These are phyloP conservation scores for Leptinotarsa juncta DNA, from an alignment of 2,888 invertebrate genomes.

Conservation along the genomic window DNA sequence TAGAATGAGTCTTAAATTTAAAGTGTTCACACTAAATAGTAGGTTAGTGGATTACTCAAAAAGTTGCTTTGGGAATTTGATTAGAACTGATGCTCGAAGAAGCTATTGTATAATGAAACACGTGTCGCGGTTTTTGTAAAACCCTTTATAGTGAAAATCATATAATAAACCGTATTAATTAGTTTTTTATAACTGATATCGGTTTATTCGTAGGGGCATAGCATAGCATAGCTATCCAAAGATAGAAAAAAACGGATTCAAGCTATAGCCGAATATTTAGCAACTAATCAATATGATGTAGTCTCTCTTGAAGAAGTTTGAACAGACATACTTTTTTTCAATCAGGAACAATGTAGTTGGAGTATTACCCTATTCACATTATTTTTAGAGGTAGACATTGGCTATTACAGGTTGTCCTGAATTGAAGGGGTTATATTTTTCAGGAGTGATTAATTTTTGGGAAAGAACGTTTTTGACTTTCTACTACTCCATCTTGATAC, in stretches of 20 bases:
- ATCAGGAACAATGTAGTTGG: slow-evolving; percentile 75
- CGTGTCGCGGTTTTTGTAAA: too few species aligned
- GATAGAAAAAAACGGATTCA: slow-evolving; percentile 77
- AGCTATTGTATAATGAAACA: too few species aligned
- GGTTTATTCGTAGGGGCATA: slow-evolving; percentile 35
- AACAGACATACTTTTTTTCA: slow-evolving; percentile 84
- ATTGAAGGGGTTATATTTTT: too few species aligned
- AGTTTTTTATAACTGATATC: too few species aligned
- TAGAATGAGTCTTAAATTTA: slow-evolving; percentile 50
- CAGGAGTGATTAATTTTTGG: too few species aligned
- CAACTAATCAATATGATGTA: slow-evolving; percentile 81
- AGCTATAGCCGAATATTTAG: slow-evolving; percentile 80
- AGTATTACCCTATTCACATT: slow-evolving; percentile 85
- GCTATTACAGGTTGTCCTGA: neutral
- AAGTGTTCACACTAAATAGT: slow-evolving; percentile 63
- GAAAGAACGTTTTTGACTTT: too few species aligned
- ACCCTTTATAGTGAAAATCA: too few species aligned
- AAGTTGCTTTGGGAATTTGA: too few species aligned
- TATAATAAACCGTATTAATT: too few species aligned
- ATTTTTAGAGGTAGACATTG: slow-evolving; percentile 84
- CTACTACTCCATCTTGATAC: too few species aligned
- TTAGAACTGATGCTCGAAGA: too few species aligned
- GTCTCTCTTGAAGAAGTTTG: slow-evolving; percentile 97
- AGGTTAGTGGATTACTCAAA: slow-evolving; percentile 55
- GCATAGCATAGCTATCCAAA: slow-evolving; percentile 83